Evolutionary conservation across 2,888 invertebrate genomes (phyloP), one percentile per base, ranked within the genome.

Genomic region (Oxystoma pomonae): DNA sequence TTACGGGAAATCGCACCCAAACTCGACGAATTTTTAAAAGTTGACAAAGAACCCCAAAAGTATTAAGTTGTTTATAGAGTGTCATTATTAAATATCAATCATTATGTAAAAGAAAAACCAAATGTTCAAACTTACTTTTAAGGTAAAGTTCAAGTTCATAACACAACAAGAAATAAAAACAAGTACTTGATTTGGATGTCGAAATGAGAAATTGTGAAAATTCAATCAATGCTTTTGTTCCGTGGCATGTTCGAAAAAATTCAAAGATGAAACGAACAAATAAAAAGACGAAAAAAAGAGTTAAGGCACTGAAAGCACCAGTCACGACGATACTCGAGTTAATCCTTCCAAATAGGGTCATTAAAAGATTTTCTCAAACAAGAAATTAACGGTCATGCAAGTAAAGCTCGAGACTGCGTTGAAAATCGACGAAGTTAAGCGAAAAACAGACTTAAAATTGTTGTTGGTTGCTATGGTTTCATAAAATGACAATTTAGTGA

Each of bases 371-470:
- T 98, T 82, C 87, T 91, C 12, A 88, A 92, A 74, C 96, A 98
- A 80, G 97, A 97, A 81, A 96, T 98, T 71, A 97, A 98, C 75
- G 97, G 98, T 0, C 96, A 96, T 98, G 85, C 91, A 90, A 64
- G 96, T 98, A 89, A 96, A 97, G 77, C 85, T 98, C 17, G 97
- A 97, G 0, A 97, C 97, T 0, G 97, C 97, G 0, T 84, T 98
- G 61, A 98, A 98, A 81, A 95, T 98, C 63, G 96, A n/a, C n/a
- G n/a, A n/a, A n/a, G n/a, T n/a, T n/a, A n/a, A n/a, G n/a, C n/a
- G n/a, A n/a, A n/a, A n/a, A n/a, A n/a, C n/a, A n/a, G n/a, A n/a
- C n/a, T n/a, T n/a, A n/a, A n/a, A n/a, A n/a, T n/a, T n/a, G n/a
- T n/a, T n/a, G n/a, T n/a, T n/a, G n/a, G n/a, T n/a, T n/a, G n/a